Percentiles rank a stretch among this genome's conserved stretches.
Conservation (phyloP, 2,113 vertebrate genomes). For the Neogobius melanostomus region DNA sequence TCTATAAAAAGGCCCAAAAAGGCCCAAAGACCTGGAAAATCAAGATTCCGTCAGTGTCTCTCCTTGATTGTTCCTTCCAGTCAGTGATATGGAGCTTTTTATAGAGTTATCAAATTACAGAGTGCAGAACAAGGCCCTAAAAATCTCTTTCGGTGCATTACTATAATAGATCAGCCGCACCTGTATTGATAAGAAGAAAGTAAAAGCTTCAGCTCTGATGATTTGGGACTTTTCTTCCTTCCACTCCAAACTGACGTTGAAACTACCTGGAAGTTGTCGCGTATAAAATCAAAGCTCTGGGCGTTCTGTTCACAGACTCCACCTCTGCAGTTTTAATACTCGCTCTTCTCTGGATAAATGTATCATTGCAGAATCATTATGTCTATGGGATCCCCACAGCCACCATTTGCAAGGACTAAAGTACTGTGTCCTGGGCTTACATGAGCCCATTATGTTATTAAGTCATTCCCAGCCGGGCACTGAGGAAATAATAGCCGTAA, state of each 20-base stretch:
- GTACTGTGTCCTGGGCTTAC: conserved; percentile 67
- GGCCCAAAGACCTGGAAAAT: conserved; percentile 61
- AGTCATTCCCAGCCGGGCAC: conserved; percentile 70
- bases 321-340: conserved; percentile 58
- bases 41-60: conserved; percentile 36
- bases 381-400: conserved; percentile 53
- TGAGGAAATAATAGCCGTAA: conserved; percentile 72
- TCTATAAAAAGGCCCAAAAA: conserved; percentile 69
- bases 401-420: conserved; percentile 67
- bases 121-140: conserved; percentile 42
- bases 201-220: conserved; percentile 23
- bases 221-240: conserved; percentile 38
- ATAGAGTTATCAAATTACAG: conserved; percentile 54
- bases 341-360: conserved; percentile 67
- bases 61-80: conserved; percentile 32
- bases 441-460: conserved; percentile 78
- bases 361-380: conserved; percentile 69
- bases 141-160: conserved; percentile 49
- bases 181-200: conserved; percentile 9
- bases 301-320: conserved; percentile 41
- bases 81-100: conserved; percentile 47
- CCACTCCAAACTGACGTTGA: conserved; percentile 45
- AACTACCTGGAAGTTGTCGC: conserved; percentile 46
- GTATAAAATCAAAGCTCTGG: conserved; percentile 44
- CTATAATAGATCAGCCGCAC: conserved; percentile 49